phyloP scores from a whole-genome alignment of 1,140 invertebrate genomes.

The Pogonomyrmex barbatus region DNA sequence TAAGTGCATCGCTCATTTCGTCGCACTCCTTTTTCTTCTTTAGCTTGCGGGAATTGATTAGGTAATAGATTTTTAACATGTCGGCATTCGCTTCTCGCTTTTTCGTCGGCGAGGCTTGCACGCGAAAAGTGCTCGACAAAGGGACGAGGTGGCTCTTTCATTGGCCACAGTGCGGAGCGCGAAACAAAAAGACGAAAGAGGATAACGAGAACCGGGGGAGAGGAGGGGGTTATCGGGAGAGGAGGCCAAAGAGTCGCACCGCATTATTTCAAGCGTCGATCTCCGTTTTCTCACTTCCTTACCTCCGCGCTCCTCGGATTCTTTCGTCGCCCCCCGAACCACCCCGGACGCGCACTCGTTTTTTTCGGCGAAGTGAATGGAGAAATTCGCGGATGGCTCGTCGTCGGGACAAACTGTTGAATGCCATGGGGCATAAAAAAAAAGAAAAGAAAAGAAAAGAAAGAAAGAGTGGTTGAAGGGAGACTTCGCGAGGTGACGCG shows the following conservation, averaged over 20 bases:
- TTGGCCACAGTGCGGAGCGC: slow-evolving; percentile 68
- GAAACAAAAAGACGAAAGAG: slow-evolving; percentile 63
- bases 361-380: slow-evolving; percentile 66
- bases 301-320: neutral
- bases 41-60: neutral
- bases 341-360: slow-evolving; percentile 12
- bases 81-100: slow-evolving; percentile 48
- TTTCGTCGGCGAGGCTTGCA: slow-evolving; percentile 47
- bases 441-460: slow-evolving; percentile 15
- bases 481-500: slow-evolving; percentile 51
- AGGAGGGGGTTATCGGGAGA: slow-evolving; percentile 45
- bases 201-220: slow-evolving; percentile 49
- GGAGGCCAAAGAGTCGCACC: slow-evolving; percentile 59
- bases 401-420: slow-evolving; percentile 73
- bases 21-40: slow-evolving; percentile 10
- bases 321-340: slow-evolving; percentile 34
- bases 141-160: slow-evolving; percentile 73
- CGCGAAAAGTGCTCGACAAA: slow-evolving; percentile 63
- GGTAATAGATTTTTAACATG: slow-evolving; percentile 33
- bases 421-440: slow-evolving; percentile 29
- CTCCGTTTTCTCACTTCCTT: slow-evolving; percentile 62
- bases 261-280: slow-evolving; percentile 74
- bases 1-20: neutral
- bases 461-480: slow-evolving; percentile 56
- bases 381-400: slow-evolving; percentile 53